Evolutionary conservation across 2,888 invertebrate genomes (phyloP), one percentile per base, ranked within the genome.

Genomic region (Drymonia ruficornis): DNA sequence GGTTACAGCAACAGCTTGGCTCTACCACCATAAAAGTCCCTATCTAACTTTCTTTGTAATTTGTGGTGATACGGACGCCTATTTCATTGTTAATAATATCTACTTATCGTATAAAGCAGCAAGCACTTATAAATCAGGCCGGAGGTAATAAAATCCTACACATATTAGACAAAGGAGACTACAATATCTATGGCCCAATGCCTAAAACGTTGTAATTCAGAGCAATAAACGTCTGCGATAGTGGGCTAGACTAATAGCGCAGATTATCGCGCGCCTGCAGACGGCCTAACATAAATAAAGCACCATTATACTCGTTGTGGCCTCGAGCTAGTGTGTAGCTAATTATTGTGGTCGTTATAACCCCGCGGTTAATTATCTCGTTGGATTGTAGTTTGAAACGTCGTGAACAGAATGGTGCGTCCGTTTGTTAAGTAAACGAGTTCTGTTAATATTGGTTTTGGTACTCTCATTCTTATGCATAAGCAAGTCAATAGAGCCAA

Each of bases 241-340:
- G 40, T 40, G 9, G n/a, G 16, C 16, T 16, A 40, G 18, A 43
- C 43, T 43, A 43, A 43, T 19, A 19, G 43, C 43, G 19, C 19
- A 19, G 43, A 19, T 43, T 43, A 43, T 43, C 43, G 43, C 43
- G 19, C 43, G 13, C 19, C 19, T 43, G 43, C 19, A 19, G 43
- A 43, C 43, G 19, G 43, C 43, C 43, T 43, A 43, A 43, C 43
- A 43, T 43, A 19, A 43, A 43, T 43, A 43, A 43, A 7, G 19
- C 9, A n/a, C 15, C 42, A 43, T 43, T 43, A 43, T 23, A 43
- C 43, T 19, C 43, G 23, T 23, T 19, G 43, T 43, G 8, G 40
- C 40, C 40, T 16, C 43, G 43, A 43, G 13, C 43, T 43, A 43
- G 19, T 23, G 19, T 19, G 42, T 6, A 9, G 18, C 18, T 18